Base-by-base conservation (phyloP, 2,113 vertebrate species). In the Physeter macrocephalus region DNA sequence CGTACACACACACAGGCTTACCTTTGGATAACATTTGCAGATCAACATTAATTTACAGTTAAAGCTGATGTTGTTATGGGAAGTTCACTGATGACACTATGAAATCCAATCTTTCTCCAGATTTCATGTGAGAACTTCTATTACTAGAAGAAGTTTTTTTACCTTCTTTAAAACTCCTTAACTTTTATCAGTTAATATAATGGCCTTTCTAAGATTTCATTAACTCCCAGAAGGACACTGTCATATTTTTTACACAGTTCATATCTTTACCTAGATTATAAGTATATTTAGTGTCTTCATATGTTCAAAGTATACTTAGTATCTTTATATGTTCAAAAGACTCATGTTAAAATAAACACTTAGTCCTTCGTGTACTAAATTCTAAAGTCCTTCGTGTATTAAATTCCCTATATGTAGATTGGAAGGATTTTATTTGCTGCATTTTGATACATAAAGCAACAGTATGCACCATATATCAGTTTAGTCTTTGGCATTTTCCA, bases 161-260 rank as follows among this genome's bases (percentile, higher is more conserved):
- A 2, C 25, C 87, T 88, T 66, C 27, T 69, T 84, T 93, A 41
- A 86, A 89, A 71, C 12, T 83, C 20, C 20, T 87, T 87, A 67
- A 27, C 61, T 88, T 95, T 97, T 72, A 81, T 69, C 21, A 18
- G 6, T 86, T 94, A 90, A 90, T 46, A 85, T 83, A 88, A 85
- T 52, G 49, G 75, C 62, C 64, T 94, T 59, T 87, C 95, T 86
- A 95, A 95, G 88, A 23, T 74, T 88, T 90, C 36, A 81, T 80
- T 95, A 96, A 93, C 54, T 84, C 27, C 34, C 34, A 75, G 39
- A 67, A 74, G 46, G 52, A 69, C 18, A 93, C 25, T 9, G 41
- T 81, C 8, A 36, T 71, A 54, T 36, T 54, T 36, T 90, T 93
- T 59, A 91, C 81, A 62, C 34, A 64, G 8, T 66, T 83, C 46